A percentile compares a stretch with the other conserved stretches of the same genome.
phyloP scores from a whole-genome alignment of 2,888 invertebrate species.

The Drosophila birchii region DNA sequence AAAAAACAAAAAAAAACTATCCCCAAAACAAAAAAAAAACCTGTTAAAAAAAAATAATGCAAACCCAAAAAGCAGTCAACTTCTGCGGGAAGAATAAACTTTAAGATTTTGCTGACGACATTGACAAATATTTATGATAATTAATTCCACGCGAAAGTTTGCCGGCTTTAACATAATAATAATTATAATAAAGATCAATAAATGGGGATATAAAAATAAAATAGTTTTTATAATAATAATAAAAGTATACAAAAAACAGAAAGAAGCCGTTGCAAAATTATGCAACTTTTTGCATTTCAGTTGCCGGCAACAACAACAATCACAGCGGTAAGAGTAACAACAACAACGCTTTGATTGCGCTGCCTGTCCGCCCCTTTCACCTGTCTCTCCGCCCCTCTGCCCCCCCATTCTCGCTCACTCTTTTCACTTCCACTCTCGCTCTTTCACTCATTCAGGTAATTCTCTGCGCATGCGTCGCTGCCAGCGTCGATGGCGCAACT shows the following conservation, averaged over 20 bases:
- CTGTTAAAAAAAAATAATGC: conserved; percentile 32
- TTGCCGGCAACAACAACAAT: conserved; percentile 8
- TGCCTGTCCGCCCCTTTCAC: conserved; percentile 65
- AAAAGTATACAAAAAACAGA: not conserved
- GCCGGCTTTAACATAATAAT: conserved; percentile 9
- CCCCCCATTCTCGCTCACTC: conserved; percentile 6
- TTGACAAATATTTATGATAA: conserved; percentile 28
- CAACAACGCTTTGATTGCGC: conserved; percentile 16
- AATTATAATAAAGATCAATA: conserved; percentile 24
- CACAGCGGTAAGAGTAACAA: conserved; percentile 38
- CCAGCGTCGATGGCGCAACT: conserved; percentile 73
- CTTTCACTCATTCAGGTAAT: conserved; percentile 31
- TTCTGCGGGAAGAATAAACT: conserved; percentile 27
- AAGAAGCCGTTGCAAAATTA: conserved; percentile 20
- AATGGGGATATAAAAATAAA: not conserved
- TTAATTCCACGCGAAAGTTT: conserved; percentile 43
- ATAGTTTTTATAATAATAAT: conserved; percentile 1
- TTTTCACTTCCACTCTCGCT: conserved; percentile 20
- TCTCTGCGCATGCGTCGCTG: conserved; percentile 72
- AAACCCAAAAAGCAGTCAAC: conserved; percentile 6
- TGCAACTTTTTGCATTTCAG: conserved; percentile 43
- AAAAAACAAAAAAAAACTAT: conserved; percentile 25
- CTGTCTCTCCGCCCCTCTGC: conserved; percentile 47
- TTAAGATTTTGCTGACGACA: conserved; percentile 12
- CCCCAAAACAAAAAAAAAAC: conserved; percentile 31